phyloP scores from a whole-genome alignment of 2,113 vertebrate genomes.

The Cynocephalus volans region DNA sequence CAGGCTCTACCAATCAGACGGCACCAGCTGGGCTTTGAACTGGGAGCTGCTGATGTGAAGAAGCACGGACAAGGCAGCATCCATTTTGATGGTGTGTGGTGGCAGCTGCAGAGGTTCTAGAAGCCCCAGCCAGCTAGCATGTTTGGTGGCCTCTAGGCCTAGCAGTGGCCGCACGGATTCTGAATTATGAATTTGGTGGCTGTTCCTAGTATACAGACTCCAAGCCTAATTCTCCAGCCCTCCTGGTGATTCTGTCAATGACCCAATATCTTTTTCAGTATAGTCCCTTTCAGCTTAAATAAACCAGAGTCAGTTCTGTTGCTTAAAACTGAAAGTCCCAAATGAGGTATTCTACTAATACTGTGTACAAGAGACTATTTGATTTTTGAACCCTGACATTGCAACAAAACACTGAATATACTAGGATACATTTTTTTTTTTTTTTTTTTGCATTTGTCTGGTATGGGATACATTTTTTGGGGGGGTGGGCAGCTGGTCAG shows the following conservation, averaged over 20 bases:
- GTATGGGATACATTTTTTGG: too few species aligned
- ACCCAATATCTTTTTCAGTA: neutral
- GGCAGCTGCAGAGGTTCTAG: accelerated
- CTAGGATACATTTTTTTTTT: neutral
- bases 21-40: neutral
- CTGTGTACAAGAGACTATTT: neutral
- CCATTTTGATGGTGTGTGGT: accelerated
- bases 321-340: slow-evolving; percentile 21
- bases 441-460: too few species aligned
- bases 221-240: neutral
- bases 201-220: neutral
- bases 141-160: neutral
- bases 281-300: neutral
- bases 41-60: neutral
- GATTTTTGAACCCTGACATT: neutral
- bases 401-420: neutral
- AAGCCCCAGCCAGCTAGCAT: neutral
- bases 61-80: neutral
- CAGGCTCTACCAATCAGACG: neutral
- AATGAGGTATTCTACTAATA: neutral
- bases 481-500: too few species aligned
- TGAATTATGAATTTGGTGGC: too few species aligned
- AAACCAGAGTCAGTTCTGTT: neutral
- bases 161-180: too few species aligned
- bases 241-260: neutral